phyloP scores from a whole-genome alignment of 2,888 invertebrate species.

The Archips crataeganus region DNA sequence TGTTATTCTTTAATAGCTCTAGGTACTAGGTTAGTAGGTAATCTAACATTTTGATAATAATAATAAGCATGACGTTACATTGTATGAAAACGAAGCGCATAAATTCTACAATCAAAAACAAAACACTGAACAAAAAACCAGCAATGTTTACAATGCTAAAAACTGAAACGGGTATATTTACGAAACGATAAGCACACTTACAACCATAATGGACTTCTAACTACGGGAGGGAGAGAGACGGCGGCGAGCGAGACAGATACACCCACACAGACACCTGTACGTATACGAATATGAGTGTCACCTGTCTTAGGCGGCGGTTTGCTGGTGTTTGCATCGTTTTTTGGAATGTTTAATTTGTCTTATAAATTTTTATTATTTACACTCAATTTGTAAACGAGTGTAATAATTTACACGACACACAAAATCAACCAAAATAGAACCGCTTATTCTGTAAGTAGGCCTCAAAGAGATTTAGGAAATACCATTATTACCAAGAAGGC shows the following conservation, averaged over 20 bases:
- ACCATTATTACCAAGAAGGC: no score
- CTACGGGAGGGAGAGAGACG: slow-evolving; percentile 45
- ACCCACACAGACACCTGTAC: slow-evolving; percentile 11
- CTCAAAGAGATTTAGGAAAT: no score
- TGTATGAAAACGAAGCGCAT: neutral
- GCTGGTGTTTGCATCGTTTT: slow-evolving; percentile 11
- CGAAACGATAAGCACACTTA: slow-evolving; percentile 29
- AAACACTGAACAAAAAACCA: slow-evolving; percentile 23
- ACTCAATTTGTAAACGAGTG: no score
- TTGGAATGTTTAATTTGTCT: neutral
- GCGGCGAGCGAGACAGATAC: slow-evolving; percentile 19
- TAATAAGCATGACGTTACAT: neutral
- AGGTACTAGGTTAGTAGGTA: no score
- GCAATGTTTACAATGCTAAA: slow-evolving; percentile 41
- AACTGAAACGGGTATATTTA: slow-evolving; percentile 36
- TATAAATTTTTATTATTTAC: no score
- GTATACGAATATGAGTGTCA: slow-evolving; percentile 40
- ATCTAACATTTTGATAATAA: neutral
- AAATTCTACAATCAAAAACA: slow-evolving; percentile 4
- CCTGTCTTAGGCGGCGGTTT: slow-evolving; percentile 15
- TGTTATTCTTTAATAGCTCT: no score
- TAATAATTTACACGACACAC: no score
- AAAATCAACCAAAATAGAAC: no score
- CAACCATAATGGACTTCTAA: slow-evolving; percentile 72
- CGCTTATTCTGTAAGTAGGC: no score